phyloP scores from a whole-genome alignment of 2,888 invertebrate genomes.

The Mythimna albipuncta region DNA sequence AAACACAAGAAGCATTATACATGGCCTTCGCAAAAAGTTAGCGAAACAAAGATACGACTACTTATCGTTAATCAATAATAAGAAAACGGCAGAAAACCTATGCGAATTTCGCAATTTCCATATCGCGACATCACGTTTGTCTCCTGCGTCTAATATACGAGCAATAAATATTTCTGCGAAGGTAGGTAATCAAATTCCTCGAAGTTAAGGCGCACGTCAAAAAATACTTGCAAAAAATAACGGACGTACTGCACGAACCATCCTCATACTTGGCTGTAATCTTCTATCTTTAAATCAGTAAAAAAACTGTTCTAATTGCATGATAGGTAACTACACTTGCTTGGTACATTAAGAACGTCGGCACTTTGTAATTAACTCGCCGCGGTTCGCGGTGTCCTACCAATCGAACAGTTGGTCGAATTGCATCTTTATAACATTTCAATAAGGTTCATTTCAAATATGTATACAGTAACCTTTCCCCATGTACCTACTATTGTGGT shows the following conservation, averaged over 20 bases:
- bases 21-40: constrained; percentile 46
- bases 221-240: constrained; percentile 30
- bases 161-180: constrained; percentile 52
- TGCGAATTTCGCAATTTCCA: constrained; percentile 73
- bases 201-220: constrained; percentile 34
- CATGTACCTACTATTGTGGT: constrained; percentile 18
- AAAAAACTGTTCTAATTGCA: neutral
- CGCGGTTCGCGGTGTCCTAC: neutral
- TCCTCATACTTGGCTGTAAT: neutral
- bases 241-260: constrained; percentile 21
- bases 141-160: constrained; percentile 62
- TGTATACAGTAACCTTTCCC: constrained; percentile 2
- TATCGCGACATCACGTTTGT: constrained; percentile 76
- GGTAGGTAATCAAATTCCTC: constrained; percentile 34
- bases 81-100: constrained; percentile 53
- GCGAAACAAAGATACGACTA: constrained; percentile 20
- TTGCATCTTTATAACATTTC: constrained; percentile 3
- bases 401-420: neutral
- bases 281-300: neutral
- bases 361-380: constrained; percentile 33
- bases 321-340: constrained; percentile 5
- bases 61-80: constrained; percentile 56
- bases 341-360: constrained; percentile 11
- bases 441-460: constrained; percentile 25
- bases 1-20: constrained; percentile 35